Evolutionary conservation across 1,140 invertebrate genomes (phyloP).

Genomic region (Euglossa dilemma): DNA sequence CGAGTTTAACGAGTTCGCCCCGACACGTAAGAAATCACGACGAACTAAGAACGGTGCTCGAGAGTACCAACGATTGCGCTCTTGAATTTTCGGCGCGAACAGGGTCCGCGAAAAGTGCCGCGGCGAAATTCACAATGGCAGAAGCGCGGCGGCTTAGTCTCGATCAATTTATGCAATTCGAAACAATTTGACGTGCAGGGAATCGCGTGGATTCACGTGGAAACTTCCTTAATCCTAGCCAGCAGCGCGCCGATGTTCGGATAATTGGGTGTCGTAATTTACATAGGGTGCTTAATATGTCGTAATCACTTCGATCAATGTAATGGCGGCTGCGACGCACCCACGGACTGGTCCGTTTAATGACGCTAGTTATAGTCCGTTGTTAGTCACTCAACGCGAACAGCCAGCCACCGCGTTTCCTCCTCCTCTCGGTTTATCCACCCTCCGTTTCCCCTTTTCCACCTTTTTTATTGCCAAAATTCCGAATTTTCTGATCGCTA

Average conservation of each 20-base stretch:
- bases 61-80: neutral
- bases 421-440: neutral
- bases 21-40: neutral
- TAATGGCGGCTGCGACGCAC: conserved; percentile 44
- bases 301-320: conserved; percentile 52
- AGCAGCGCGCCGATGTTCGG: conserved; percentile 14
- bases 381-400: neutral
- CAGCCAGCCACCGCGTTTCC: too few relatives aligned
- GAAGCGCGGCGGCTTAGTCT: neutral
- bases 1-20: conserved; percentile 35
- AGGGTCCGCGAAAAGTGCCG: too few relatives aligned
- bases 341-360: conserved; percentile 41
- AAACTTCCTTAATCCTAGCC: conserved; percentile 52
- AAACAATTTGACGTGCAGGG: neutral
- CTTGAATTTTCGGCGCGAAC: neutral
- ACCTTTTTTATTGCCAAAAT: too few relatives aligned
- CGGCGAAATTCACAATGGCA: neutral
- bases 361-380: conserved; percentile 23
- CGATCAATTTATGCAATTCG: neutral
- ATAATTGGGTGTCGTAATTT: conserved; percentile 66
- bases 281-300: conserved; percentile 50
- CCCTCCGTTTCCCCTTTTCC: too few relatives aligned
- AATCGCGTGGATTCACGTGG: neutral
- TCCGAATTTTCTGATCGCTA: too few relatives aligned
- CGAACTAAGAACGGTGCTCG: conserved; percentile 1